Conservation (phyloP, 1,140 invertebrate genomes). For the Scaptomyza montana region DNA sequence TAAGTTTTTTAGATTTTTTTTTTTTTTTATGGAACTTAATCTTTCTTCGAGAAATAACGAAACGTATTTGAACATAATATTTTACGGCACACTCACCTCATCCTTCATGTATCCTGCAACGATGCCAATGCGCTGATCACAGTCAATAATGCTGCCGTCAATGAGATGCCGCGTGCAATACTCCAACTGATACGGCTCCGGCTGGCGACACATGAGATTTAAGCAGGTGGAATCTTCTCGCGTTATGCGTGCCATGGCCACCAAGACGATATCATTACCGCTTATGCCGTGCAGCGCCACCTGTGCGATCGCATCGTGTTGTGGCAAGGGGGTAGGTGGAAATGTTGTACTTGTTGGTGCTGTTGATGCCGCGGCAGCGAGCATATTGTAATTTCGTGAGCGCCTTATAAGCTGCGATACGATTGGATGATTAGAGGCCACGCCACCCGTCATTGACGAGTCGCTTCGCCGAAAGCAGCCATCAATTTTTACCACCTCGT, state of each 20-base stretch:
- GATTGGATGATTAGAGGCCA: constrained; percentile 81
- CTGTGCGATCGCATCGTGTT: constrained; percentile 80
- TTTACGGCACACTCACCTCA: constrained; percentile 87
- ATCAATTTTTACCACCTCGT: constrained; percentile 87
- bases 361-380: constrained; percentile 63
- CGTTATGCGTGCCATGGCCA: constrained; percentile 87
- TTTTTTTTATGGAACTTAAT: too few relatives aligned
- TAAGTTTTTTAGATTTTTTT: too few relatives aligned
- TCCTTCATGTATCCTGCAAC: constrained; percentile 93
- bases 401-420: constrained; percentile 85
- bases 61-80: too few relatives aligned
- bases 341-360: constrained; percentile 74
- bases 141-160: constrained; percentile 92
- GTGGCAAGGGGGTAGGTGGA: constrained; percentile 69
- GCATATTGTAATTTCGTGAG: constrained; percentile 78
- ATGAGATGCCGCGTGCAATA: constrained; percentile 93
- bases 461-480: constrained; percentile 85
- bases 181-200: constrained; percentile 91
- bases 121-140: constrained; percentile 93
- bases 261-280: constrained; percentile 87
- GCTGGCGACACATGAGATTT: constrained; percentile 87
- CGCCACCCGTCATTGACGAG: constrained; percentile 81
- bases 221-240: constrained; percentile 79
- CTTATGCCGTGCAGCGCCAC: constrained; percentile 83
- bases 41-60: too few relatives aligned